Evolutionary conservation across 2,113 vertebrate genomes (phyloP), one percentile per base, ranked within the genome.

Genomic region (Prunella fulvescens): DNA sequence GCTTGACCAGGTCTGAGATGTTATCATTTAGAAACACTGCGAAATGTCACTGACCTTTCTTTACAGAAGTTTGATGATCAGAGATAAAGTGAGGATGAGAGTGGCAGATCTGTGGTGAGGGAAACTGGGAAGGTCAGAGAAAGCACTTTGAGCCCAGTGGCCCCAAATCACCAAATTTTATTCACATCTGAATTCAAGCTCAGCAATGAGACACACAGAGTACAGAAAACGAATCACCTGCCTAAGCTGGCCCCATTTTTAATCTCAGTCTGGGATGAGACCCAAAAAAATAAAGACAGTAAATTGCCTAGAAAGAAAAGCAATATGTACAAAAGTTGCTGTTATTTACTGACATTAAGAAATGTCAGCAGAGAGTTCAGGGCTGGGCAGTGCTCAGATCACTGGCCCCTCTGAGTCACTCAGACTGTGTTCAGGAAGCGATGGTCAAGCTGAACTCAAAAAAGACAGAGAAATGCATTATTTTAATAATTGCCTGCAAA

Each of bases 41-140:
- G 14, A 74, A 86, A 86, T 71, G 81, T 91, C 81, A 66, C 77
- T 73, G 88, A 73, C 74, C 81, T 94, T 93, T 76, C 74, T 73
- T 93, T 35, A 47, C 35, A 69, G 31, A 70, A 28, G 39, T 90
- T 90, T 69, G 81, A 40, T 90, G 81, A 80, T 85, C 31, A 54
- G 48, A 73, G 78, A 82, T 58, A 35, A 90, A 91, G 74, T 7
- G 40, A 67, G 65, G 51, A 81, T 26, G 44, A 69, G 54, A 72
- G 14, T 1, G 6, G 35, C 44, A 62, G 40, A 54, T 67, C 45
- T 18, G 19, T 67, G 64, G 14, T n/a, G 35, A 81, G 65, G 44
- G 61, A 71, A 69, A 60, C 62, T 18, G 25, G 31, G 62, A 48
- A 71, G 77, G 60, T 31, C 57, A 76, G 65, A 60, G 72, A 25